Conservation (phyloP, 2,888 invertebrate species). For the Podabrus alpinus region DNA sequence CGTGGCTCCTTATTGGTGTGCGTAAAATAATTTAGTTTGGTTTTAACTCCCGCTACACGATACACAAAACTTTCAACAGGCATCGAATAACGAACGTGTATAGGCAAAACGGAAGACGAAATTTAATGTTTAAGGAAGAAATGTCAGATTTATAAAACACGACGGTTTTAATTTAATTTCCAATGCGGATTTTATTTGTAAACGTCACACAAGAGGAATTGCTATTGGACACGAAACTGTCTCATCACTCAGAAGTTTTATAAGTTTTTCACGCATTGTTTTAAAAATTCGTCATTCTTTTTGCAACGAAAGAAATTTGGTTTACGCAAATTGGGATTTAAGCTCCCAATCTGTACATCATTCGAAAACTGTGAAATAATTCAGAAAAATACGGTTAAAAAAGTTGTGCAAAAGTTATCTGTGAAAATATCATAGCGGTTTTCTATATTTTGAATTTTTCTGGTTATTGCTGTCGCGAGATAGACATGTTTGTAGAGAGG, state of each 20-base stretch:
- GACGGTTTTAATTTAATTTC: not conserved
- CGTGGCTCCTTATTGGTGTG: too few relatives aligned
- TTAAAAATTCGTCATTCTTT: not conserved
- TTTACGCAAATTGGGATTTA: not conserved
- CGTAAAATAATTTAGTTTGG: too few relatives aligned
- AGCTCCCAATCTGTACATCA: not conserved
- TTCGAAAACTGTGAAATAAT: not conserved
- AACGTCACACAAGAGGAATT: not conserved
- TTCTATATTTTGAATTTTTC: slow-evolving; percentile 21
- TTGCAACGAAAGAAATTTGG: not conserved
- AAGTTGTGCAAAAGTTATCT: not conserved
- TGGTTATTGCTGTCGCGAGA: slow-evolving; percentile 22
- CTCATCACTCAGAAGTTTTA: not conserved
- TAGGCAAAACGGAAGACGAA: too few relatives aligned
- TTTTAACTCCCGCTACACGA: too few relatives aligned
- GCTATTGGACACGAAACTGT: not conserved
- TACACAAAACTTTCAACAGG: too few relatives aligned
- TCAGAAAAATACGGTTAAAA: not conserved
- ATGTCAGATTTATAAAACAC: not conserved
- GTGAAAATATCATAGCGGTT: not conserved
- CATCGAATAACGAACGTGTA: too few relatives aligned
- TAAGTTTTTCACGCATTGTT: too few relatives aligned
- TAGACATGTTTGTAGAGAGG: slow-evolving; percentile 24
- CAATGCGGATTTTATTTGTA: not conserved
- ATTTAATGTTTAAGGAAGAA: not conserved